Conservation (phyloP, 2,113 vertebrate genomes). For the Anolis carolinensis region DNA sequence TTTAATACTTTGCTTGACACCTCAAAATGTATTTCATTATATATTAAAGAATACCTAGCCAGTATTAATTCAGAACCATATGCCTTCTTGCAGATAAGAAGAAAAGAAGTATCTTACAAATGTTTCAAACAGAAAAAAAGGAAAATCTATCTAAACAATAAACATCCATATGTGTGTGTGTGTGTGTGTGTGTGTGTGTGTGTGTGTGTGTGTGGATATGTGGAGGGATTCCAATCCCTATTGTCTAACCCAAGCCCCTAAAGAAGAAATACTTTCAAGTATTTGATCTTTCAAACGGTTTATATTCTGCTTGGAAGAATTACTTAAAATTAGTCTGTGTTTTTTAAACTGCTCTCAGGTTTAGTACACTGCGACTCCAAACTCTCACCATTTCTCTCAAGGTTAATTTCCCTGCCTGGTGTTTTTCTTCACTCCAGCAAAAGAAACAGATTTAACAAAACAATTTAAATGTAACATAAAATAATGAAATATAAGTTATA, state of each 20-base stretch:
- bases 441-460: neutral
- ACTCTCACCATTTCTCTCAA: neutral
- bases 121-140: slow-evolving; percentile 21
- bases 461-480: slow-evolving; percentile 15
- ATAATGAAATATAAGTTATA: neutral
- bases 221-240: slow-evolving; percentile 44
- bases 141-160: slow-evolving; percentile 24
- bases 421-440: slow-evolving; percentile 18
- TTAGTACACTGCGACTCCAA: neutral
- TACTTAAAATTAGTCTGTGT: neutral
- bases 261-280: slow-evolving; percentile 41
- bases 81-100: slow-evolving; percentile 73
- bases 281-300: slow-evolving; percentile 47
- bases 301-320: slow-evolving; percentile 45
- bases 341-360: neutral
- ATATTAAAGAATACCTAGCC: slow-evolving; percentile 58
- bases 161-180: slow-evolving; percentile 42
- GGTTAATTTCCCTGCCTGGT: neutral
- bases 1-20: slow-evolving; percentile 55
- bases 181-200: slow-evolving; percentile 53
- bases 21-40: slow-evolving; percentile 61
- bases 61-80: slow-evolving; percentile 70
- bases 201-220: slow-evolving; percentile 46
- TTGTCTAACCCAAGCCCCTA: neutral
- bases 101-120: slow-evolving; percentile 21